These are phyloP conservation scores for Amblyjoppa proteus DNA, from an alignment of 2,888 invertebrate genomes.

Conservation along the genomic window DNA sequence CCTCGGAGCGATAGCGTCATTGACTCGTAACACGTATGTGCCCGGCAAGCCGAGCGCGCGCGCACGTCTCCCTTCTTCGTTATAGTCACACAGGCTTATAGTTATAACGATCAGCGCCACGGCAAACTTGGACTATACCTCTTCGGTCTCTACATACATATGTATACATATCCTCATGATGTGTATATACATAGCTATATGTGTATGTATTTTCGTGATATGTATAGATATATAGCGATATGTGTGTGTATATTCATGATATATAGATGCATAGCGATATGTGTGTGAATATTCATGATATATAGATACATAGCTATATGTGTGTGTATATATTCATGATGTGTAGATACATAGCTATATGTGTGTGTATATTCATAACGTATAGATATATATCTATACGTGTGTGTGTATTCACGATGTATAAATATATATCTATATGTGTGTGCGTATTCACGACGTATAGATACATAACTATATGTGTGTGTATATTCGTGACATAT, in stretches of 20 bases:
- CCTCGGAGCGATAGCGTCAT: constrained; percentile 49
- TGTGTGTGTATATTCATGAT: too few species aligned
- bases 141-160: background rate
- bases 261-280: background rate
- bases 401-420: background rate
- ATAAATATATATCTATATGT: background rate
- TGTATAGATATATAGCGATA: too few species aligned
- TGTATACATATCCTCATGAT: background rate
- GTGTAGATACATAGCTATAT: background rate
- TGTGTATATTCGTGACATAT: background rate
- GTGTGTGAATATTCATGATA: background rate
- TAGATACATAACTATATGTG: background rate
- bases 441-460: background rate
- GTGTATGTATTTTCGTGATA: too few species aligned
- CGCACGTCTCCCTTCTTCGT: background rate
- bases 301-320: background rate
- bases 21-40: constrained; percentile 56
- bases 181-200: too few species aligned
- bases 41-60: background rate
- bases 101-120: background rate
- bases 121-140: constrained; percentile 11
- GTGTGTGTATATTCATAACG: background rate
- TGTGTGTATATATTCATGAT: background rate
- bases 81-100: constrained; percentile 6
- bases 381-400: background rate